Evolutionary conservation across 92 coral and sea anemone genomes (phyloP), one percentile per base, ranked within the genome.

Genomic region (Actinernus sp.): DNA sequence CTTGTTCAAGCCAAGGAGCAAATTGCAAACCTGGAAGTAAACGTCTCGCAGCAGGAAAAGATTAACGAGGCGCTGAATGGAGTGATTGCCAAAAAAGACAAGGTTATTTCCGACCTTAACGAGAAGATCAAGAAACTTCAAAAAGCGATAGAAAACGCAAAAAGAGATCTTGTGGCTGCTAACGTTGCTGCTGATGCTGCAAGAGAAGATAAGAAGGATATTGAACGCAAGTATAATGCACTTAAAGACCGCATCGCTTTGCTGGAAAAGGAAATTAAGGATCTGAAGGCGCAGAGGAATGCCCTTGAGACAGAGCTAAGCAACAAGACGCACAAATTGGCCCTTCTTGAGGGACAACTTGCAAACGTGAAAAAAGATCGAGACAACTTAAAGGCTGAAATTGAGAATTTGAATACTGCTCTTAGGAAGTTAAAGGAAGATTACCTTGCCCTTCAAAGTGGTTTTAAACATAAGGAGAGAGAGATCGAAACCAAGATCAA

Each of bases 261-360:
- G 26, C 85, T 86, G 6, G 97, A 86, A 44, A 68, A 49, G 12
- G 97, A 90, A 47, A 57, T 90, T 25, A 90, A 86, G 68, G 89
- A 81, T 37, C 85, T 90, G 41, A 90, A 90, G 57, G 86, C 80
- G 22, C 86, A 90, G 48, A 86, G 92, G 68, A 90, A 90, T 59
- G 73, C 88, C 21, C 74, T 90, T 54, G 97, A 90, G 48, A 86
- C 61, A 22, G 92, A 90, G 0, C 97, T 90, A 24, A 86, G 89
- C 68, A 90, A 83, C 83, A 90, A 85, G 79, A 61, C 80, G 4
- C 97, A 90, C 53, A 87, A 87, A 65, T 62, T 90, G 45, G 92
- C 79, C 20, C 68, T 90, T 56, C 51, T 61, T 29, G 97, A 90
- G 63, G 81, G 93, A 40, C 89, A 90, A 41, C 78, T 90, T 47